phyloP scores from a whole-genome alignment of 2,888 invertebrate species.

The Sicus ferrugineus region DNA sequence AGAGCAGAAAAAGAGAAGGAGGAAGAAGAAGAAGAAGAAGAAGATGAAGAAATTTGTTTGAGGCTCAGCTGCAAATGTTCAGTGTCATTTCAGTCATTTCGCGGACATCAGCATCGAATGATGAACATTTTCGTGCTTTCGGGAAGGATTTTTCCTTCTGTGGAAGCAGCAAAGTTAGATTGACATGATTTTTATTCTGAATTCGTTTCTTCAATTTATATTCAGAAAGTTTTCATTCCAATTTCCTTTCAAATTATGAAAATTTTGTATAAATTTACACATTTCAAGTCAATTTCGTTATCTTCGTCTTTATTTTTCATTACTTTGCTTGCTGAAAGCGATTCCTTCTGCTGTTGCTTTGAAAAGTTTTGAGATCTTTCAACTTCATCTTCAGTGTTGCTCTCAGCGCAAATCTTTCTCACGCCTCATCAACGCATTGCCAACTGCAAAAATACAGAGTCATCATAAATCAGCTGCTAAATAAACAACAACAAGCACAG shows the following conservation, averaged over 20 bases:
- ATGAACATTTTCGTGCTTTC: background rate
- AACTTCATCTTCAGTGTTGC: background rate
- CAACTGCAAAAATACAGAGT: conserved; percentile 3
- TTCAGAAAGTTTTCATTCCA: background rate
- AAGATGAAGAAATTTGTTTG: no score
- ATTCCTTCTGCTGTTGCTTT: background rate
- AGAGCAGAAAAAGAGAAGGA: background rate
- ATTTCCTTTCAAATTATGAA: background rate
- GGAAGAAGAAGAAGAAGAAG: background rate
- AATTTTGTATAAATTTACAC: background rate
- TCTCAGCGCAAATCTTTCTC: background rate
- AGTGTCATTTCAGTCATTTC: background rate
- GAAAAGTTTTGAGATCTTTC: no score
- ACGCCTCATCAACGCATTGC: background rate
- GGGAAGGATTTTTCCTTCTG: background rate
- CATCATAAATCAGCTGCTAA: background rate
- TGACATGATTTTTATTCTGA: background rate
- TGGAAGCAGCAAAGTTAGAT: background rate
- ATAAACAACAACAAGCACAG: background rate
- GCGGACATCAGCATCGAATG: background rate
- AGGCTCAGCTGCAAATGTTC: background rate
- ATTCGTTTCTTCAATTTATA: background rate
- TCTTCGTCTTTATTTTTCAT: background rate
- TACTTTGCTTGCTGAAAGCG: background rate
- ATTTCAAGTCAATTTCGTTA: background rate